phyloP scores from a whole-genome alignment of 2,797 vertebrate genomes.

The Paedocypris micromegethes region DNA sequence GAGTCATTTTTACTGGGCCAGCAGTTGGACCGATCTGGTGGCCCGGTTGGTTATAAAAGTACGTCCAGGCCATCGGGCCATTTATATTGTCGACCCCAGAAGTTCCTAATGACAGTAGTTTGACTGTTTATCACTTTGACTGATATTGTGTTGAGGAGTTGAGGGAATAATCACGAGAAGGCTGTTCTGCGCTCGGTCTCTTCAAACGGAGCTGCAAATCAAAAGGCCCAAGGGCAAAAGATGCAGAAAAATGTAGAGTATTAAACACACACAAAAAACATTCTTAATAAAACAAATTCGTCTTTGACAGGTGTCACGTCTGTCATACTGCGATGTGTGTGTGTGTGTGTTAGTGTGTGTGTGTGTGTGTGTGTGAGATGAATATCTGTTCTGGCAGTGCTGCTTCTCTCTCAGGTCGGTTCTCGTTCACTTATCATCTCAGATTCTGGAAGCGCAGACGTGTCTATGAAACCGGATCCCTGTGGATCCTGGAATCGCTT shows the following conservation, averaged over 20 bases:
- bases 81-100: too few species aligned
- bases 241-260: neutral
- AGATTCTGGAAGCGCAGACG: slow-evolving; percentile 1
- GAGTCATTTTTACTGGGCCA: too few species aligned
- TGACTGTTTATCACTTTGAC: slow-evolving; percentile 18
- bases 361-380: slow-evolving; percentile 2
- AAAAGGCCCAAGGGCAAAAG: slow-evolving; percentile 27
- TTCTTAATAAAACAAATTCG: too few species aligned
- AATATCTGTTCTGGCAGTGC: neutral
- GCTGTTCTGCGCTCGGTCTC: slow-evolving; percentile 13
- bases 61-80: too few species aligned
- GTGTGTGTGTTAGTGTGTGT: too few species aligned
- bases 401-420: neutral
- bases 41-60: too few species aligned
- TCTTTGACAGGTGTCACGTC: too few species aligned
- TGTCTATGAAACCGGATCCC: slow-evolving; percentile 6
- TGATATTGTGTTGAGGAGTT: slow-evolving; percentile 18
- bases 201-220: slow-evolving; percentile 31
- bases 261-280: slow-evolving; percentile 12
- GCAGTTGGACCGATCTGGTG: too few species aligned
- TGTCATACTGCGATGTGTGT: too few species aligned
- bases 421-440: slow-evolving; percentile 10
- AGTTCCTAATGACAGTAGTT: too few species aligned
- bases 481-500: slow-evolving; percentile 20
- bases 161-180: slow-evolving; percentile 25